A percentile compares a stretch with the other conserved stretches of the same genome.
Conservation (phyloP, 1,140 invertebrate species). For the Himalopsyche phryganea region DNA sequence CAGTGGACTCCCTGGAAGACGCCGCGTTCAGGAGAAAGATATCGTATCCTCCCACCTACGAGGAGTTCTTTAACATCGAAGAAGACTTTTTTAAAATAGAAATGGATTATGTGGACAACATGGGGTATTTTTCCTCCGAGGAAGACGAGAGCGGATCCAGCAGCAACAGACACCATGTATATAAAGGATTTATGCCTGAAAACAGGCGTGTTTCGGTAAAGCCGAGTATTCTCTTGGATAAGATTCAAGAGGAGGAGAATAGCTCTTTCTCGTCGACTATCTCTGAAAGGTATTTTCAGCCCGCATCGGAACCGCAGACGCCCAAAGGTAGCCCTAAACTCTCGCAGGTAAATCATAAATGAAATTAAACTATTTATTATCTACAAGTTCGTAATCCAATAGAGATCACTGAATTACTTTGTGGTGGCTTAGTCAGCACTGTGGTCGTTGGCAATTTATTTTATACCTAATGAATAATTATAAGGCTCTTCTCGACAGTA, state of each 20-base stretch:
- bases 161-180: slow-evolving; percentile 10
- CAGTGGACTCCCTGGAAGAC: slow-evolving; percentile 4
- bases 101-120: slow-evolving; percentile 22
- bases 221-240: slow-evolving; percentile 20
- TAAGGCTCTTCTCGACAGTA: too few species aligned
- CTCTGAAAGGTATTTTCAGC: slow-evolving; percentile 1
- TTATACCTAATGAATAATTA: too few species aligned
- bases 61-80: neutral
- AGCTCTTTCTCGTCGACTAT: neutral
- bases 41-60: slow-evolving; percentile 1
- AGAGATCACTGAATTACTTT: too few species aligned
- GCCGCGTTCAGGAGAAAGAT: slow-evolving; percentile 8
- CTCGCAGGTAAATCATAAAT: too few species aligned
- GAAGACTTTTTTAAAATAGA: slow-evolving; percentile 9
- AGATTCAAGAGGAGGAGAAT: slow-evolving; percentile 28
- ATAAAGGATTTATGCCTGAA: slow-evolving; percentile 28
- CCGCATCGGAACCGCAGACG: too few species aligned
- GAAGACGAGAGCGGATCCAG: slow-evolving; percentile 1
- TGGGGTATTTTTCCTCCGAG: slow-evolving; percentile 24
- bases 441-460: too few species aligned
- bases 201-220: slow-evolving; percentile 28
- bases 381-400: too few species aligned
- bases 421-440: too few species aligned
- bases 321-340: too few species aligned
- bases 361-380: too few species aligned